These are phyloP conservation scores for Rhinolophus ferrumequinum DNA, from an alignment of 2,113 vertebrate species.

Conservation along the genomic window DNA sequence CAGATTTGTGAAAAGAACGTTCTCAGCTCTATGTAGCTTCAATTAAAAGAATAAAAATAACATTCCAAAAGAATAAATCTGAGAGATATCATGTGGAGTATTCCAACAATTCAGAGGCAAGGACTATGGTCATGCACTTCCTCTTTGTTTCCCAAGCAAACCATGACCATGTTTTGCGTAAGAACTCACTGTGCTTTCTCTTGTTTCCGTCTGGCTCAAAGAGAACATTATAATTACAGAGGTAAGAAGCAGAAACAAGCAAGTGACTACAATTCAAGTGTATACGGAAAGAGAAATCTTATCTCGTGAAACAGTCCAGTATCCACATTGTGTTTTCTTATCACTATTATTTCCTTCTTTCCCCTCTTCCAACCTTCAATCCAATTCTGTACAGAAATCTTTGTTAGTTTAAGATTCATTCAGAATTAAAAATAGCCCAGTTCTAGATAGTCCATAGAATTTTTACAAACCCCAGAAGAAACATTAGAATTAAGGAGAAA, in stretches of 20 bases:
- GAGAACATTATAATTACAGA: not conserved
- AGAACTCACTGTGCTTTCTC: constrained; percentile 33
- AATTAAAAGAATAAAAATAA: constrained; percentile 11
- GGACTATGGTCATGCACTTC: constrained; percentile 16
- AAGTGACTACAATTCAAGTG: constrained; percentile 79
- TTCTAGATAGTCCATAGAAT: not conserved
- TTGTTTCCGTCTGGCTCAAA: constrained; percentile 57
- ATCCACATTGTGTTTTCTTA: constrained; percentile 87
- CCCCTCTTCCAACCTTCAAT: not conserved
- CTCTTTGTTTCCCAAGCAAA: constrained; percentile 37
- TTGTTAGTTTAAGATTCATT: constrained; percentile 51
- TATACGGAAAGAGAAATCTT: constrained; percentile 83
- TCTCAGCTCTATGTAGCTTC: not conserved
- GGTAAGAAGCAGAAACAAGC: not conserved
- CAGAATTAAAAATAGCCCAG: constrained; percentile 61
- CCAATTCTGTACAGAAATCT: constrained; percentile 64
- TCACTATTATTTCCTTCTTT: constrained; percentile 88
- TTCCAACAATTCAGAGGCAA: not conserved
- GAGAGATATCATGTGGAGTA: not conserved
- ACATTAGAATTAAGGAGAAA: constrained; percentile 11
- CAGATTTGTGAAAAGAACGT: not conserved
- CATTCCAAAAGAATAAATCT: constrained; percentile 30
- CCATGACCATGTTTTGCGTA: not conserved
- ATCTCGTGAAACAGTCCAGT: constrained; percentile 87
- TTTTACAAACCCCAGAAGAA: constrained; percentile 57